Evolutionary conservation across 2,113 vertebrate genomes (phyloP), one percentile per base, ranked within the genome.

Genomic region (Microcebus tavaratra): DNA sequence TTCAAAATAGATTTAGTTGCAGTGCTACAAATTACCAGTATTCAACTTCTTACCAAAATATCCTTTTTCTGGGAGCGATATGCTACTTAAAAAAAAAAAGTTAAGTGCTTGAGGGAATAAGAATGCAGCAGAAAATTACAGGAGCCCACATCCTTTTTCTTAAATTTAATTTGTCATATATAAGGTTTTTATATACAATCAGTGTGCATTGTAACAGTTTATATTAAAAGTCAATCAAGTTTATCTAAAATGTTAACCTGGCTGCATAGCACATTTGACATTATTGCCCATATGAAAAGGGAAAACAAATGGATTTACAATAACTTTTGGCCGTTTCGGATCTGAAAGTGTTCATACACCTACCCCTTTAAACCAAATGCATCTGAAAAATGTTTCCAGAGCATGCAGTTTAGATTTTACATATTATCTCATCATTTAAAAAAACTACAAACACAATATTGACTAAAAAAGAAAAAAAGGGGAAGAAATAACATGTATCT

Each of bases 211-310:
- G 98, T 99, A 99, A 99, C 99, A 99, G 99, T 99, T 99, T 98
- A 48, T 99, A 98, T 99, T 99, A 99, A 99, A 99, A 99, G 98
- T 98, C 96, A 98, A 98, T 99, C 98, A 99, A 98, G 98, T 97
- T 99, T 96, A 99, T 98, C 99, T 99, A 99, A 99, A 99, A 99
- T 99, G 98, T 99, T 99, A 99, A 99, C 99, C 99, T 99, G 99
- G 98, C 99, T 99, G 99, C 99, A 99, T 99, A 99, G 99, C 99
- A 99, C 98, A 99, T 99, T 98, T 98, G 98, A 99, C 99, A 99
- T 99, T 99, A 99, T 99, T 99, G 99, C 99, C 99, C 99, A 99
- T 98, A 98, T 97, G 97, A 98, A 98, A 96, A 98, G 96, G 98
- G 98, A 99, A 98, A 97, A 99, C 97, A 98, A 98, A 98, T 96